phyloP scores from a whole-genome alignment of 2,113 vertebrate genomes.

The Heloderma charlesbogerti region DNA sequence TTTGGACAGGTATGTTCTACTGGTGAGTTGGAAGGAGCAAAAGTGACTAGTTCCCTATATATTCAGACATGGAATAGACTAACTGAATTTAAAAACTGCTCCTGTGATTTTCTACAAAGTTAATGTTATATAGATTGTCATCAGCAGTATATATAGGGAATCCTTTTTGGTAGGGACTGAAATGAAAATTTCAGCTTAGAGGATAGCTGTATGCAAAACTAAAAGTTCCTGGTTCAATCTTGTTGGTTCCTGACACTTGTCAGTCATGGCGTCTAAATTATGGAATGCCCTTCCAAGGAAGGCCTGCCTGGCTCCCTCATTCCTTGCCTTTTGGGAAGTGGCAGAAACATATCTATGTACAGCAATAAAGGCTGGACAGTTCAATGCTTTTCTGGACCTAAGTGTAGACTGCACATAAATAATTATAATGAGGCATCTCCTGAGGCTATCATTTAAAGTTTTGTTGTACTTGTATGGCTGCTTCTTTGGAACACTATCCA shows the following conservation, averaged over 20 bases:
- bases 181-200: neutral
- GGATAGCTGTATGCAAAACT: too few relatives aligned
- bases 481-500: neutral
- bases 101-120: neutral
- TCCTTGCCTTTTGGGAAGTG: too few relatives aligned
- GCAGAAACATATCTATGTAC: neutral
- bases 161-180: neutral
- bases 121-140: neutral
- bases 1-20: neutral
- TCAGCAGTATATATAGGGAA: neutral
- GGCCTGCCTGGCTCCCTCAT: too few relatives aligned
- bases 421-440: neutral
- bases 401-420: neutral
- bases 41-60: neutral
- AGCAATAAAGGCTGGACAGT: neutral
- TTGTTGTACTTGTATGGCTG: neutral
- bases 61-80: neutral
- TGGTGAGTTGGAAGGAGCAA: neutral
- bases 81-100: too few relatives aligned
- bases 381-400: neutral
- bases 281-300: too few relatives aligned
- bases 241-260: too few relatives aligned
- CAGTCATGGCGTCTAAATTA: too few relatives aligned
- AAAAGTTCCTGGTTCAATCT: too few relatives aligned
- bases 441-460: neutral